Conservation (phyloP, 2,888 invertebrate genomes). For the Callimorpha dominula region DNA sequence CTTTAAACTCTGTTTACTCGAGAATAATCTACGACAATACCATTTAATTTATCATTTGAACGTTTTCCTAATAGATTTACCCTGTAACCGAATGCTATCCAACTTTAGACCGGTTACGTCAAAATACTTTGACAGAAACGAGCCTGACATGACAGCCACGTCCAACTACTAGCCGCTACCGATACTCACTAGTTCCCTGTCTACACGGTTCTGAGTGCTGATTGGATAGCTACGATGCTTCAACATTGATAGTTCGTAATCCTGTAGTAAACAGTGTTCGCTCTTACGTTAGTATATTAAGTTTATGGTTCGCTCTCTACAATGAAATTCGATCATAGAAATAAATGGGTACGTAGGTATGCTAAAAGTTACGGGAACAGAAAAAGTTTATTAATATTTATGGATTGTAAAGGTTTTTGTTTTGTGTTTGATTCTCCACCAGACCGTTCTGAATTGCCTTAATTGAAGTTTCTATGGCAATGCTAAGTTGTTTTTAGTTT, state of each 20-base stretch:
- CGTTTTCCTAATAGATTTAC: background rate
- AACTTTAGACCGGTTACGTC: background rate
- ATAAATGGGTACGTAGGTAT: too few relatives aligned
- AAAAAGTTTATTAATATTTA: too few relatives aligned
- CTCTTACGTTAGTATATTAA: too few relatives aligned
- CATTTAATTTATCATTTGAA: background rate
- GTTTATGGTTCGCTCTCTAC: constrained; percentile 21
- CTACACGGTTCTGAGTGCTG: constrained; percentile 30
- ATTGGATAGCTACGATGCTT: constrained; percentile 36
- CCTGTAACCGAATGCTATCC: background rate
- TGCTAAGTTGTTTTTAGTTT: too few relatives aligned
- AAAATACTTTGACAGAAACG: background rate
- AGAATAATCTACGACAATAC: background rate
- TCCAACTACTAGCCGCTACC: background rate
- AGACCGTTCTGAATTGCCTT: too few relatives aligned
- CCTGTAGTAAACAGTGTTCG: constrained; percentile 35
- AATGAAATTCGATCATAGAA: background rate
- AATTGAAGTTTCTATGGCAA: too few relatives aligned
- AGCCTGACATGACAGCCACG: background rate
- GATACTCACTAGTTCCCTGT: constrained; percentile 22
- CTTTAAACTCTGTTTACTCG: background rate
- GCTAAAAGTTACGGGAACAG: too few relatives aligned
- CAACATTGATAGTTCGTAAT: constrained; percentile 40
- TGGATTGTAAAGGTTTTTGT: too few relatives aligned
- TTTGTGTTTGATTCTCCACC: too few relatives aligned